Percentiles rank a stretch among this genome's conserved stretches.
Evolutionary conservation across 2,888 invertebrate species (phyloP).

Genomic region (Micoletzkya japonica): DNA sequence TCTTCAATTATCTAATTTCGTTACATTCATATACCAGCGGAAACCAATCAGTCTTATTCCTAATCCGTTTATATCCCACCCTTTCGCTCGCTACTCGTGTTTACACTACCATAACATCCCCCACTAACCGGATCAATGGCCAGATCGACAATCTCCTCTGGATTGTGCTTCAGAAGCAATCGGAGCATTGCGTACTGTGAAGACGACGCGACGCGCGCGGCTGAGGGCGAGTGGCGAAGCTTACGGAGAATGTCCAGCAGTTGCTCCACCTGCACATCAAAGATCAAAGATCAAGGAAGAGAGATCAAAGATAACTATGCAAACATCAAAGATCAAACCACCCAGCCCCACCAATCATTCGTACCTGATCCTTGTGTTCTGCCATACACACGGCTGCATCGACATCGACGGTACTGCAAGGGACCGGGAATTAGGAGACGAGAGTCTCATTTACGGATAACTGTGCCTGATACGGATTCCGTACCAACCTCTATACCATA

Average conservation of each 20-base stretch:
- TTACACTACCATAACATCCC: too few relatives aligned
- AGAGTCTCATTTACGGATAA: too few relatives aligned
- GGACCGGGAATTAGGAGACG: neutral
- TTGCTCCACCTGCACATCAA: constrained; percentile 44
- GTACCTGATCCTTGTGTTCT: constrained; percentile 56
- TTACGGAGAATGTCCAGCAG: constrained; percentile 28
- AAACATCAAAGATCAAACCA: too few relatives aligned
- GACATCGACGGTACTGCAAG: constrained; percentile 59
- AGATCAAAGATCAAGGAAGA: neutral
- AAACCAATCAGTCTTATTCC: too few relatives aligned
- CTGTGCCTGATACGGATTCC: too few relatives aligned
- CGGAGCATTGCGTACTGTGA: constrained; percentile 80
- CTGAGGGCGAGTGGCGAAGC: constrained; percentile 68
- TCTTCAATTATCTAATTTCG: too few relatives aligned
- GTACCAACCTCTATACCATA: too few relatives aligned
- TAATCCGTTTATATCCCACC: too few relatives aligned
- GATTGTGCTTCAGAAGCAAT: constrained; percentile 67
- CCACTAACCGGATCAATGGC: constrained; percentile 75
- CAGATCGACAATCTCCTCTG: constrained; percentile 74
- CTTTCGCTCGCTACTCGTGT: neutral
- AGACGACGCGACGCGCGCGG: constrained; percentile 76
- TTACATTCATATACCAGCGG: too few relatives aligned
- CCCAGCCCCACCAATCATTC: neutral
- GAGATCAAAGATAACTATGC: too few relatives aligned
- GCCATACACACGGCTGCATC: constrained; percentile 58